phyloP scores from a whole-genome alignment of 1,140 invertebrate species.

The Drosophila bocqueti region DNA sequence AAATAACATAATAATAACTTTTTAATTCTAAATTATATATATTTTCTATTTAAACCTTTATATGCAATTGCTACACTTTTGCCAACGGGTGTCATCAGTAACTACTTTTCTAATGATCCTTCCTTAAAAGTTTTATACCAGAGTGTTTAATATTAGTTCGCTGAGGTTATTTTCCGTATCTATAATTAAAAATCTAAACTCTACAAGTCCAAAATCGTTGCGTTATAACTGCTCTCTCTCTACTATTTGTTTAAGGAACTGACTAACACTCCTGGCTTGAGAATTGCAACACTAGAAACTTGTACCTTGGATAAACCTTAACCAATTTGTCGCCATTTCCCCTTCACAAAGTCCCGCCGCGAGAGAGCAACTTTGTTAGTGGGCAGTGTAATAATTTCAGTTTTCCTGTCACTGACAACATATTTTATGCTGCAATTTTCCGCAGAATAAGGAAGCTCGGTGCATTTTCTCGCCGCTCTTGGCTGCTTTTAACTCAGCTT shows the following conservation, averaged over 20 bases:
- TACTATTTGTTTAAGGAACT: too few species aligned
- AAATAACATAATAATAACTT: not conserved
- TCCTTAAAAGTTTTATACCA: not conserved
- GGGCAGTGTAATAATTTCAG: conserved; percentile 50
- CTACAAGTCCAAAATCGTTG: too few species aligned
- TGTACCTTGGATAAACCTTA: conserved; percentile 13
- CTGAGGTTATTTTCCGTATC: not conserved
- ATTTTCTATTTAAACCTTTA: too few species aligned
- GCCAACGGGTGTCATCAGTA: too few species aligned
- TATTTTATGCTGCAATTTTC: conserved; percentile 55
- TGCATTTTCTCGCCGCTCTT: conserved; percentile 26
- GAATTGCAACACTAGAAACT: conserved; percentile 5
- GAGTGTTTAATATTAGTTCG: not conserved
- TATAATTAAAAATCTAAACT: not conserved
- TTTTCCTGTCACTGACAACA: conserved; percentile 54
- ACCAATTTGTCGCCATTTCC: conserved; percentile 33
- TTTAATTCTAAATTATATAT: too few species aligned
- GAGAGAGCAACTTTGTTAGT: conserved; percentile 6
- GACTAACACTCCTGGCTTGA: not conserved
- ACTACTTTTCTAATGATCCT: not conserved
- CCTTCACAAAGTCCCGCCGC: not conserved
- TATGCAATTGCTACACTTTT: too few species aligned
- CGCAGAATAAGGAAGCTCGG: conserved; percentile 16
- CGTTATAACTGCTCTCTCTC: not conserved
- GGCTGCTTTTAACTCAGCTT: conserved; percentile 14